phyloP scores from a whole-genome alignment of 2,797 vertebrate species.

The Mycteria americana region DNA sequence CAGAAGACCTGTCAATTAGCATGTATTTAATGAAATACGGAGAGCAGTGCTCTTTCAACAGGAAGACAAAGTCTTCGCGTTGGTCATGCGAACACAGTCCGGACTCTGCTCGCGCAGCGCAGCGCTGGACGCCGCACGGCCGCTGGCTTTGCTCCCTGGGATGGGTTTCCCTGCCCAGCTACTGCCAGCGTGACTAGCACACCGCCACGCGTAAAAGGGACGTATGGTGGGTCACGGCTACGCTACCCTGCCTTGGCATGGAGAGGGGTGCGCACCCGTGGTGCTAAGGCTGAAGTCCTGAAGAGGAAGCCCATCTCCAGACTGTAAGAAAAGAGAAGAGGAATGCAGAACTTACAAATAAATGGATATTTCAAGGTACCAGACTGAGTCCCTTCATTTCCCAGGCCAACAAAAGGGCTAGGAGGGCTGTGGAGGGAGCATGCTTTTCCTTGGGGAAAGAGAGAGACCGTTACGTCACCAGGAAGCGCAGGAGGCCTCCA shows the following conservation, averaged over 20 bases:
- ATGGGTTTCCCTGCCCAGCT: conserved; percentile 17
- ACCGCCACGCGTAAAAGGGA: neutral
- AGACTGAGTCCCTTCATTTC: conserved; percentile 31
- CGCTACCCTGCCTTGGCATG: conserved; percentile 49
- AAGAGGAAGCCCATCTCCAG: conserved; percentile 57
- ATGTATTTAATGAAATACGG: neutral
- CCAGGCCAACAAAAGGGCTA: conserved; percentile 50
- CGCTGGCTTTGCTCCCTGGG: neutral
- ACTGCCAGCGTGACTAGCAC: neutral
- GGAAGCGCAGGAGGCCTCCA: neutral
- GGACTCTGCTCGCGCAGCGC: neutral
- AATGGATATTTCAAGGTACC: conserved; percentile 57
- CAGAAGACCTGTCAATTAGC: conserved; percentile 1
- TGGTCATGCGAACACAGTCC: neutral
- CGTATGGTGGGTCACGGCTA: neutral
- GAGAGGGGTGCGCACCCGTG: conserved; percentile 1
- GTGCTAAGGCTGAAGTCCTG: conserved; percentile 55
- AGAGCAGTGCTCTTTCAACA: neutral
- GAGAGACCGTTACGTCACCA: conserved; percentile 43
- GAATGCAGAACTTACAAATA: conserved; percentile 63
- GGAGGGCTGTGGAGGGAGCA: conserved; percentile 31
- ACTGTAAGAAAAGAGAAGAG: conserved; percentile 67
- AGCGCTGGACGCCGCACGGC: neutral
- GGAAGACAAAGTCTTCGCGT: neutral
- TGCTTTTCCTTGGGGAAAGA: conserved; percentile 44